These are phyloP conservation scores for Hypomecis punctinalis DNA, from an alignment of 2,888 invertebrate genomes.

Conservation along the genomic window DNA sequence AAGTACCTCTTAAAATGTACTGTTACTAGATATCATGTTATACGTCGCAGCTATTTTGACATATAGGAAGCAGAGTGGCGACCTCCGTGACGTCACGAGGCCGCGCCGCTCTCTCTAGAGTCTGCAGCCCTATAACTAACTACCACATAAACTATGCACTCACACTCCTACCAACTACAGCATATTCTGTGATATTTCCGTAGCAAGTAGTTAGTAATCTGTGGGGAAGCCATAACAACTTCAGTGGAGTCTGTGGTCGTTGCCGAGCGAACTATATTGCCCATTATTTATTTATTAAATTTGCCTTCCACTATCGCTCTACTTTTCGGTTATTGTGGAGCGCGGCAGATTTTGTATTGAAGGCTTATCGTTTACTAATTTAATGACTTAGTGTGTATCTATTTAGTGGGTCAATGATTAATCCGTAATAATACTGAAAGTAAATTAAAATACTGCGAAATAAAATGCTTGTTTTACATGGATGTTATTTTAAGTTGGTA, in stretches of 20 bases:
- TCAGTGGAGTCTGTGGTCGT: conserved; percentile 32
- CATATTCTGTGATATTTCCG: conserved; percentile 3
- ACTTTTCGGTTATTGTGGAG: conserved; percentile 52
- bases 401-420: background rate
- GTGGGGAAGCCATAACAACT: conserved; percentile 10
- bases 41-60: conserved; percentile 51
- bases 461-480: no score
- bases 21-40: conserved; percentile 27
- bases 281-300: conserved; percentile 63
- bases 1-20: no score
- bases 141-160: conserved; percentile 5
- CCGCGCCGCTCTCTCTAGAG: conserved; percentile 66
- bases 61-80: conserved; percentile 67
- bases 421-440: background rate
- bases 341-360: background rate
- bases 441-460: background rate
- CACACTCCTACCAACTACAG: background rate
- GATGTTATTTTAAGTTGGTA: no score
- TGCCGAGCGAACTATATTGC: conserved; percentile 52
- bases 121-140: conserved; percentile 43
- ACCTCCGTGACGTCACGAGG: conserved; percentile 77
- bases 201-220: conserved; percentile 1
- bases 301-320: conserved; percentile 49
- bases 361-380: background rate
- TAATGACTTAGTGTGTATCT: background rate